A percentile compares a stretch with the other conserved stretches of the same genome.
phyloP scores from a whole-genome alignment of 2,113 vertebrate species.

The Thalassoma bifasciatum region DNA sequence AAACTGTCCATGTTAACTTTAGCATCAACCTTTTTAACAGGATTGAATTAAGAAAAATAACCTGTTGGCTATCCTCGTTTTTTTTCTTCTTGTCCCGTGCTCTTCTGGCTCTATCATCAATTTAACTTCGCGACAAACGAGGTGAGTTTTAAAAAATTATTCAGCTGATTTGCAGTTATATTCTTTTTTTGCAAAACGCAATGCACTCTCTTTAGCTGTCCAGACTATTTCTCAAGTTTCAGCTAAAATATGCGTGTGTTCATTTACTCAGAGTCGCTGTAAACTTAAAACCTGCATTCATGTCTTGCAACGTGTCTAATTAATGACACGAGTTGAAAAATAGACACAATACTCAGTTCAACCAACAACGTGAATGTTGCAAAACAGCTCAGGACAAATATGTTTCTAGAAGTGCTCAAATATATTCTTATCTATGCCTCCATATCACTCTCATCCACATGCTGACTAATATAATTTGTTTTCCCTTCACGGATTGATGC shows the following conservation, averaged over 20 bases:
- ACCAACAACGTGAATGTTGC: background rate
- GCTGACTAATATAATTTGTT: background rate
- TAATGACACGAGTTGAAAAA: background rate
- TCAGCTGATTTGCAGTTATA: background rate
- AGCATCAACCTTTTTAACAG: slow-evolving; percentile 68
- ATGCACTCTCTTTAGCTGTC: too few relatives aligned
- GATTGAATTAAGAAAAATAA: slow-evolving; percentile 55
- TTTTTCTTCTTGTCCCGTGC: background rate
- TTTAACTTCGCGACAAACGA: slow-evolving; percentile 37
- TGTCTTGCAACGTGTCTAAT: background rate
- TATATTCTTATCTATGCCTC: slow-evolving; percentile 1
- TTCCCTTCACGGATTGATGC: background rate
- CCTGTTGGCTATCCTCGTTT: slow-evolving; percentile 64
- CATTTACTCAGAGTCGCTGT: background rate
- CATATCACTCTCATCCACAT: slow-evolving; percentile 22
- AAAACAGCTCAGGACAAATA: background rate
- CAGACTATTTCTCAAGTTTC: background rate
- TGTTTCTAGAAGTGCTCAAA: slow-evolving; percentile 1
- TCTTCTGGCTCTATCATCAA: slow-evolving; percentile 46
- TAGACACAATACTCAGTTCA: slow-evolving; percentile 17
- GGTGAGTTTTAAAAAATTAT: slow-evolving; percentile 59
- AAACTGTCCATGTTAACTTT: slow-evolving; percentile 72
- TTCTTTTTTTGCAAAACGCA: background rate
- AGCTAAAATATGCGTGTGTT: background rate
- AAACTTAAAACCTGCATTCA: slow-evolving; percentile 28